Evolutionary conservation across 2,113 vertebrate species (phyloP), one percentile per base, ranked within the genome.

Genomic region (Macroglossus sobrinus): DNA sequence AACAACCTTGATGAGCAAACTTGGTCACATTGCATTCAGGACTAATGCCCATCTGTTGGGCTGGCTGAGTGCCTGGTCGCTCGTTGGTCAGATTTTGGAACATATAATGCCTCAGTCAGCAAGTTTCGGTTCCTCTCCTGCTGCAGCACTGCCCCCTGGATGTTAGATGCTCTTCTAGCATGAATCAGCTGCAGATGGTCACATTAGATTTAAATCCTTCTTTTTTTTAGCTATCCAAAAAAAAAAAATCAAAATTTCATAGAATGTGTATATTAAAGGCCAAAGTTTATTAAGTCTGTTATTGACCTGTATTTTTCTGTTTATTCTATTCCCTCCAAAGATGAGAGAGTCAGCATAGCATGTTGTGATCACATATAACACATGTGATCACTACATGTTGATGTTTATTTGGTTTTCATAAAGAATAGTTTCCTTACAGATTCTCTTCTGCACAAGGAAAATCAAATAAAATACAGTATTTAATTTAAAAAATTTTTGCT

Each of bases 21-120:
- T 66, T 90, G 95, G 94, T 86, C 89, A 93, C 92, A 78, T 74
- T 95, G 97, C 92, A 97, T 95, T 97, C 89, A 75, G 93, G 96
- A 93, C 80, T 87, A 80, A 84, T 88, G 96, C 45, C 97, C 98
- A 98, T 98, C 98, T 98, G 97, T 95, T 88, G 82, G 85, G 38
- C 66, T 98, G 98, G 98, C 97, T 50, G 14, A 26, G 16, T 95
- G 97, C 98, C 98, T 93, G 30, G 84, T 38, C 93, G 82, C 78
- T 84, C 92, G n/a, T 75, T 75, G 33, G 53, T 80, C 86, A 91
- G 92, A 59, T 33, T 82, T 84, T 78, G 50, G 95, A 84, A 74
- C n/a, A 88, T 15, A 57, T 0, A 94, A 72, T 84, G 69, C 0
- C 0, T 59, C 78, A 3, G 57, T 3, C 80, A 64, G 63, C 16